Evolutionary conservation across 2,888 invertebrate genomes (phyloP).

Genomic region (Notocelia uddmanniana): DNA sequence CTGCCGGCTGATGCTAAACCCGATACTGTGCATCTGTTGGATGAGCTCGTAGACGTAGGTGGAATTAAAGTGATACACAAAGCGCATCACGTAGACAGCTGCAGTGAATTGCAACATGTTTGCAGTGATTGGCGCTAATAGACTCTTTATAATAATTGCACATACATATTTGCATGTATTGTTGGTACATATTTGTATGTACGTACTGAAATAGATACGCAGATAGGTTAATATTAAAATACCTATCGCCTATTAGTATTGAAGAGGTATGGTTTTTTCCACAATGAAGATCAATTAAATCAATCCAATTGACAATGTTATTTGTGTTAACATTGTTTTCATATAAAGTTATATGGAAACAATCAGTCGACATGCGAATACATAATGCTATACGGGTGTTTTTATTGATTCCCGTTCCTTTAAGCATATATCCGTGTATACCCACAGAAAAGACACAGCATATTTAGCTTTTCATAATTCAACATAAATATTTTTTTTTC

Average conservation of each 20-base stretch:
- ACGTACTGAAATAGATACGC: conserved; percentile 1
- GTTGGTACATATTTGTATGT: too few species aligned
- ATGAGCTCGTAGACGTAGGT: conserved; percentile 30
- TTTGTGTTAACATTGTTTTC: too few species aligned
- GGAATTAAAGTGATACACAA: conserved; percentile 43
- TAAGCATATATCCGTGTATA: too few species aligned
- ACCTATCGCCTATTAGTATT: conserved; percentile 11
- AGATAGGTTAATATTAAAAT: conserved; percentile 7
- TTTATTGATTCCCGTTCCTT: too few species aligned
- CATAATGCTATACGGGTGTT: neutral
- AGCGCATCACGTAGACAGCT: conserved; percentile 34
- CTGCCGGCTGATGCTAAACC: conserved; percentile 37
- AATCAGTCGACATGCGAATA: neutral
- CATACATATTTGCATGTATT: conserved; percentile 5
- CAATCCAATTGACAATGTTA: too few species aligned
- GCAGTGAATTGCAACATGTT: conserved; percentile 17
- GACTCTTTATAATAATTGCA: conserved; percentile 27
- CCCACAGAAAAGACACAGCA: too few species aligned
- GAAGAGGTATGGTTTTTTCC: conserved; percentile 2
- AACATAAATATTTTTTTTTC: too few species aligned
- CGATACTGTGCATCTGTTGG: conserved; percentile 42
- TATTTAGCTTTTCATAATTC: too few species aligned
- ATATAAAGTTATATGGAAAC: neutral
- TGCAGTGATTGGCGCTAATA: conserved; percentile 29
- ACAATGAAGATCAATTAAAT: neutral